phyloP scores from a whole-genome alignment of 2,113 vertebrate species.

The Anolis sagrei region DNA sequence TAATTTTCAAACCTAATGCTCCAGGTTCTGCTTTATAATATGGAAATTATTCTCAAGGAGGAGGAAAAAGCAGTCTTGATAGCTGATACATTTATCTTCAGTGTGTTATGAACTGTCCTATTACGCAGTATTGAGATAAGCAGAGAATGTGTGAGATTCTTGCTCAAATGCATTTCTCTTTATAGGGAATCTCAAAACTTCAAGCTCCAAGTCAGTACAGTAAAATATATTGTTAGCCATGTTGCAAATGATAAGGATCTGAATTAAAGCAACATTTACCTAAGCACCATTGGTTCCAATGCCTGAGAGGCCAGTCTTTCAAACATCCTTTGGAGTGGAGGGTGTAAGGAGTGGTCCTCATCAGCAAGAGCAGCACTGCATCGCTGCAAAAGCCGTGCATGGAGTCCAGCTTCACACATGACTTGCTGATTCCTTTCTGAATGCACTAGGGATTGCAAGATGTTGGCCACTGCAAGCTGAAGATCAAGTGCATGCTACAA shows the following conservation, averaged over 20 bases:
- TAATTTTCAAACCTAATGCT: background rate
- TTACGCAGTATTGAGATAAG: background rate
- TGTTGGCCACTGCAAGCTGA: slow-evolving; percentile 93
- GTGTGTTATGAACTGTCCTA: background rate
- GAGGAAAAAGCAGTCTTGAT: background rate
- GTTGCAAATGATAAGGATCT: background rate
- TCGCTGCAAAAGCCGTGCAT: slow-evolving; percentile 90
- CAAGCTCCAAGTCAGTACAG: background rate
- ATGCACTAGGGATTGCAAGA: slow-evolving; percentile 93
- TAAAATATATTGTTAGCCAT: rapidly evolving
- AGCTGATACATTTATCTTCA: background rate
- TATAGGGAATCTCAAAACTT: background rate
- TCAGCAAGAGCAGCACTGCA: slow-evolving; percentile 93
- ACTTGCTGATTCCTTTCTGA: slow-evolving; percentile 96
- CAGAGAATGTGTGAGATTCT: background rate
- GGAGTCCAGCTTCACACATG: slow-evolving; percentile 92
- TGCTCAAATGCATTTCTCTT: background rate
- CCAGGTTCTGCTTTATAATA: background rate
- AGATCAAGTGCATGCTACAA: slow-evolving; percentile 92
- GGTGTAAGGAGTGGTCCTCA: slow-evolving; percentile 94
- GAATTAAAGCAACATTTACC: slow-evolving; percentile 73
- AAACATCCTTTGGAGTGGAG: slow-evolving; percentile 95
- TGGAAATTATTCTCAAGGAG: background rate
- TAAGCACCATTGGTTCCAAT: slow-evolving; percentile 92
- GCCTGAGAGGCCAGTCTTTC: slow-evolving; percentile 97